Evolutionary conservation across 2,888 invertebrate species (phyloP), one percentile per base, ranked within the genome.

Genomic region (Melinaea menophilus): DNA sequence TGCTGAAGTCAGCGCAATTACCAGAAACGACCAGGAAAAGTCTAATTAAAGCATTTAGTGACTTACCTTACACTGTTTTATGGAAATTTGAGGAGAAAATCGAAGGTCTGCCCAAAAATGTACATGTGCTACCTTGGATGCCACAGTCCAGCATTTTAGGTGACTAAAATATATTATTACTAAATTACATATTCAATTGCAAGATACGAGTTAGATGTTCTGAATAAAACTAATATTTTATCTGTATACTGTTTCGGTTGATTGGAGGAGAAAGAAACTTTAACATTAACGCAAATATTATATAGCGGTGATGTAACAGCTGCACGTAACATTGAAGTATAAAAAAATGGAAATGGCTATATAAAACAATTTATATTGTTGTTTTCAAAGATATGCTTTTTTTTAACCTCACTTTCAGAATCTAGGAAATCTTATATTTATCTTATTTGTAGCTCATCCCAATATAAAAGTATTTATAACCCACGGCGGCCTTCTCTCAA

Each of bases 81-180:
- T 92, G 92, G 92, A 92, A 92, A 72, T 92, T 86, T 58, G 92
- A 92, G 63, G 81, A 80, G 5, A 68, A 81, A 0, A 59, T 90
- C 0, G 72, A 79, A 0, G 79, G 76, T 1, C 70, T 86, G 22
- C 89, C 91, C 0, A 75, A 79, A 59, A 91, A 91, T 58, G 80
- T 92, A 0, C 85, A 88, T 61, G 75, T 90, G 2, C 75, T 79
- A 22, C 72, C 86, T 1, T 93, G 92, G 92, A 76, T 91, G 73
- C 92, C 92, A 0, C 92, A 92, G 68, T 75, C 88, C 12, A 90
- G 91, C 68, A 80, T 92, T 46, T 75, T 92, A 11, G 88, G 92
- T 92, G 68, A 68, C 72, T 12, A 33, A 5, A 9, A 12, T 5
- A n/a, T 35, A 37, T 4, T 37, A 13, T 22, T 33, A 33, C 12